Evolutionary conservation across 2,888 invertebrate species (phyloP).

Genomic region (Parelbella ahira): DNA sequence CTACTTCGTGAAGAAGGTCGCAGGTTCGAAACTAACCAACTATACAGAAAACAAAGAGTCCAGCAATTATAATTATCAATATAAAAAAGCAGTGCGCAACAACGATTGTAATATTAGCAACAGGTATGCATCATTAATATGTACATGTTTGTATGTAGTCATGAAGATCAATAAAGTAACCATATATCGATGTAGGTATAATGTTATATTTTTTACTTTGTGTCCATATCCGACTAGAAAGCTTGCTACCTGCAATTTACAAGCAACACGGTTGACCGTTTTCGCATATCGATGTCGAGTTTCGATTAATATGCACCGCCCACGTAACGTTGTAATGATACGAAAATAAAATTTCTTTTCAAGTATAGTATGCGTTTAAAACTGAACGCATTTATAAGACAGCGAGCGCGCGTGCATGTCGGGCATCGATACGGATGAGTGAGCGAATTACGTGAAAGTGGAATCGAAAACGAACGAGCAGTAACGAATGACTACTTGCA

Average conservation of each 20-base stretch:
- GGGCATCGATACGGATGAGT: conserved; percentile 43
- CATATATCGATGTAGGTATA: conserved; percentile 5
- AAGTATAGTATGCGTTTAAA: no score
- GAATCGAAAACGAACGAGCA: conserved; percentile 44
- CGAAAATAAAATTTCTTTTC: no score
- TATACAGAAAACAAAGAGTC: no score
- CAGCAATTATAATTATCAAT: no score
- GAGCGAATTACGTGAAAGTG: conserved; percentile 56
- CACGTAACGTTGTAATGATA: no score
- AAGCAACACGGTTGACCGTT: conserved; percentile 3
- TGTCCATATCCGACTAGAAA: conserved; percentile 8
- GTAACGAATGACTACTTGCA: conserved; percentile 26
- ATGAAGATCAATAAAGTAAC: conserved; percentile 5
- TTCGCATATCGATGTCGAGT: conserved; percentile 6
- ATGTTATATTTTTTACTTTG: conserved; percentile 3
- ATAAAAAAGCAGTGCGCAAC: no score
- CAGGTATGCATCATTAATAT: not conserved
- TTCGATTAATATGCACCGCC: not conserved
- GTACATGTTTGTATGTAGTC: conserved; percentile 1
- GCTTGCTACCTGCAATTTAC: conserved; percentile 5
- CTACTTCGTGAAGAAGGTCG: no score
- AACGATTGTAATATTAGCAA: no score
- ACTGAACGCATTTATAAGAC: conserved; percentile 51
- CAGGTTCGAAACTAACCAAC: no score
- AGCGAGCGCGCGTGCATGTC: conserved; percentile 49